A percentile compares a stretch with the other conserved stretches of the same genome.
Evolutionary conservation across 2,113 vertebrate genomes (phyloP).

Genomic region (Probosciger aterrimus): DNA sequence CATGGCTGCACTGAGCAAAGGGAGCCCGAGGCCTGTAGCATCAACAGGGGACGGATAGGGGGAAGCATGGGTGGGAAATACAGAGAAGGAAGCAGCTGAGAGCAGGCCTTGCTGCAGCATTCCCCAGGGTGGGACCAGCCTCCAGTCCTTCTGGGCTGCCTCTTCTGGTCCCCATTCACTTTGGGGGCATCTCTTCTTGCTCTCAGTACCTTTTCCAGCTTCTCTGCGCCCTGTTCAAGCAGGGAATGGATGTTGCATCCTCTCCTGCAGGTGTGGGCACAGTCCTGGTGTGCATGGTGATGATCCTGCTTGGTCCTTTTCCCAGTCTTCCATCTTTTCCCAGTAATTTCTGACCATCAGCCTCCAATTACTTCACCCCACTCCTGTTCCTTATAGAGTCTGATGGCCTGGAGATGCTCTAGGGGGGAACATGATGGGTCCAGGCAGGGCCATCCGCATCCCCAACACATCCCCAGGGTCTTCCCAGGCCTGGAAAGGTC

Average conservation of each 20-base stretch:
- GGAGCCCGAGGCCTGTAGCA: background rate
- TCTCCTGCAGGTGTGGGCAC: fast-evolving
- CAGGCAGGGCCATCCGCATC: fast-evolving
- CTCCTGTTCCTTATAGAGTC: background rate
- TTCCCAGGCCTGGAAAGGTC: background rate
- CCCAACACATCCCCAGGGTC: background rate
- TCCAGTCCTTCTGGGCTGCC: background rate
- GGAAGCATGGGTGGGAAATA: background rate
- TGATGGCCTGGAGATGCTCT: background rate
- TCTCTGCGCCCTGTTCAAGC: fast-evolving
- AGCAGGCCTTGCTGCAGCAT: fast-evolving
- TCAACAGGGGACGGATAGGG: fast-evolving
- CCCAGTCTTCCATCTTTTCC: background rate
- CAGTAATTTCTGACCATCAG: background rate
- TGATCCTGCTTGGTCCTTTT: background rate
- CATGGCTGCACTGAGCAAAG: fast-evolving
- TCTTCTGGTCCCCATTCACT: background rate
- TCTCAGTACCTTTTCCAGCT: background rate
- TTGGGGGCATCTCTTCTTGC: background rate
- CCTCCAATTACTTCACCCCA: fast-evolving
- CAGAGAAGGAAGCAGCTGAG: background rate
- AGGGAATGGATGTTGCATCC: fast-evolving
- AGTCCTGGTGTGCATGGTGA: background rate
- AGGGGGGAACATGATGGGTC: fast-evolving
- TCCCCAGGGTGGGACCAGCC: background rate